A percentile compares a stretch with the other conserved stretches of the same genome.
Evolutionary conservation across 1,140 invertebrate genomes (phyloP).

Genomic region (Cotesia vestalis): DNA sequence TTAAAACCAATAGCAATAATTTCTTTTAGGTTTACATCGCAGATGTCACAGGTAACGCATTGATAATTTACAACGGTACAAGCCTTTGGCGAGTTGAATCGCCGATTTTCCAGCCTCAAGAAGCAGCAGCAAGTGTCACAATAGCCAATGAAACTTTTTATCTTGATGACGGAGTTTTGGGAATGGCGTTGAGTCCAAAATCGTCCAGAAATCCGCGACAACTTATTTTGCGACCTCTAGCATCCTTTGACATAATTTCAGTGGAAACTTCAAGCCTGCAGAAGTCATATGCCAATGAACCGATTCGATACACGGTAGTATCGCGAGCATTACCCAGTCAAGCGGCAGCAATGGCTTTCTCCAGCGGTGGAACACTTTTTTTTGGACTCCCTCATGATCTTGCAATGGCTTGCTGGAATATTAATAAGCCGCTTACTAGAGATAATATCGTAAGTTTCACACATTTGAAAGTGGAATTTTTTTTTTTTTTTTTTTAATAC

Average conservation of each 20-base stretch:
- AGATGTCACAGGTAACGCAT: conserved; percentile 56
- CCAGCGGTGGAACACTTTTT: conserved; percentile 51
- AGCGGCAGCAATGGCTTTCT: conserved; percentile 54
- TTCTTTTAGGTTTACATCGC: conserved; percentile 54
- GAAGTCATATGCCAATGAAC: conserved; percentile 32
- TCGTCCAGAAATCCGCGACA: conserved; percentile 14
- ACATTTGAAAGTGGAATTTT: not conserved
- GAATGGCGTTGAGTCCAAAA: conserved; percentile 53
- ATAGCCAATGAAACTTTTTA: conserved; percentile 53
- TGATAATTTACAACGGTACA: conserved; percentile 48
- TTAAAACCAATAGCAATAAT: too few species aligned
- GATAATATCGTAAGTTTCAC: conserved; percentile 40
- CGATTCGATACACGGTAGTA: conserved; percentile 47
- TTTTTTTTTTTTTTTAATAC: accelerated
- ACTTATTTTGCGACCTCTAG: conserved; percentile 56
- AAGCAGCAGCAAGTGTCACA: conserved; percentile 36
- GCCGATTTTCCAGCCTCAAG: conserved; percentile 35
- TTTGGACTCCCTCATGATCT: conserved; percentile 51
- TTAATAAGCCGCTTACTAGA: conserved; percentile 24
- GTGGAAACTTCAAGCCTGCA: conserved; percentile 43
- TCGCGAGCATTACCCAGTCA: conserved; percentile 58
- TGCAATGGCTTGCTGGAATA: conserved; percentile 59
- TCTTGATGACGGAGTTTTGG: conserved; percentile 58
- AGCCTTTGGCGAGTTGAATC: conserved; percentile 51
- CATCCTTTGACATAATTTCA: conserved; percentile 51